Conservation (phyloP, 2,888 invertebrate species). For the Galerucella calmariensis region DNA sequence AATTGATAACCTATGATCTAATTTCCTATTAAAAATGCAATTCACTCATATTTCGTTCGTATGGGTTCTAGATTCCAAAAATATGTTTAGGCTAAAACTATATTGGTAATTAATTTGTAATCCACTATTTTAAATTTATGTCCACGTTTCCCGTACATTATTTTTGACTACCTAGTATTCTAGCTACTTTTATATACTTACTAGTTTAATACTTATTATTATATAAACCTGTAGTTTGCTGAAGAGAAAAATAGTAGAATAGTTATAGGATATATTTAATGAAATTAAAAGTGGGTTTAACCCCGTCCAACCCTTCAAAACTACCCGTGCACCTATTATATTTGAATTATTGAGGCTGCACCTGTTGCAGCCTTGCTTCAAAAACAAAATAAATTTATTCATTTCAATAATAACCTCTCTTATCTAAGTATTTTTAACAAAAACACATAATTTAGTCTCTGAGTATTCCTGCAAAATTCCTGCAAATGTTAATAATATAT, state of each 20-base stretch:
- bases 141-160: too few species aligned
- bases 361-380: constrained; percentile 39
- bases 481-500: neutral
- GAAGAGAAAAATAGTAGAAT: too few species aligned
- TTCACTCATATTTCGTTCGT: neutral
- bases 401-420: constrained; percentile 12
- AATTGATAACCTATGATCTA: constrained; percentile 4
- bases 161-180: too few species aligned
- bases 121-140: too few species aligned
- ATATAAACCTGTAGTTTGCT: neutral
- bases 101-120: too few species aligned
- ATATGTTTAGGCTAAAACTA: too few species aligned
- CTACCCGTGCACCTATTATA: constrained; percentile 8
- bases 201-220: neutral
- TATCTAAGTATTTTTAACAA: constrained; percentile 19
- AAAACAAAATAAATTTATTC: constrained; percentile 23
- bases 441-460: neutral
- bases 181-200: too few species aligned
- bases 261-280: neutral
- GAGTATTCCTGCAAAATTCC: neutral
- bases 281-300: neutral
- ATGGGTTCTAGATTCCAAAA: too few species aligned
- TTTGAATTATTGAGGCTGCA: constrained; percentile 27
- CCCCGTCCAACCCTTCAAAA: neutral
- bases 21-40: neutral